Percentiles rank a stretch among this genome's conserved stretches.
Evolutionary conservation across 2,113 vertebrate genomes (phyloP).

Genomic region (Murina feae): DNA sequence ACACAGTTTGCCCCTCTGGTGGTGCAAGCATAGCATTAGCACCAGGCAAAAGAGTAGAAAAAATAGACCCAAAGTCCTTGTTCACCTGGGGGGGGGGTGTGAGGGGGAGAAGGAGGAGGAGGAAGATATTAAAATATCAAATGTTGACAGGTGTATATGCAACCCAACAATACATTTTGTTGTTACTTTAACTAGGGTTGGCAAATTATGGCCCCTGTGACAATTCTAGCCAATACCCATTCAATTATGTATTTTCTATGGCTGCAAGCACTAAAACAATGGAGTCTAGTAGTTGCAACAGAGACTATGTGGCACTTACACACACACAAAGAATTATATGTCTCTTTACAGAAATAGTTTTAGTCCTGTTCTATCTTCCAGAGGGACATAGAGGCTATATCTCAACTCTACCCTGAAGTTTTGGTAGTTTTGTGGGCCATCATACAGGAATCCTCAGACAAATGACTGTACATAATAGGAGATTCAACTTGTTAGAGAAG

Average conservation of each 20-base stretch:
- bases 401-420: not conserved
- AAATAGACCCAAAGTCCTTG: constrained; percentile 95
- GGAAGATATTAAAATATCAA: too few species aligned
- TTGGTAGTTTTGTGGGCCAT: not conserved
- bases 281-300: not conserved
- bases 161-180: not conserved
- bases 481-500: not conserved
- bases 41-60: constrained; percentile 93
- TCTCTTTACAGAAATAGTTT: not conserved
- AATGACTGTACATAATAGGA: not conserved
- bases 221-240: not conserved
- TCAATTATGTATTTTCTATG: not conserved
- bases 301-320: not conserved
- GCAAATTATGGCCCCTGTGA: not conserved
- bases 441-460: not conserved
- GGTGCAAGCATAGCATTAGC: constrained; percentile 88
- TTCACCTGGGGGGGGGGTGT: too few species aligned
- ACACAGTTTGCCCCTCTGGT: constrained; percentile 79
- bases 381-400: not conserved
- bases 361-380: not conserved
- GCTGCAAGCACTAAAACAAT: not conserved
- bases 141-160: not conserved
- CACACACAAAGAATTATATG: not conserved
- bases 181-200: not conserved
- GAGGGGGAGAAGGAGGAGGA: too few species aligned